phyloP scores from a whole-genome alignment of 2,888 invertebrate species.

The Pyrgus malvae region DNA sequence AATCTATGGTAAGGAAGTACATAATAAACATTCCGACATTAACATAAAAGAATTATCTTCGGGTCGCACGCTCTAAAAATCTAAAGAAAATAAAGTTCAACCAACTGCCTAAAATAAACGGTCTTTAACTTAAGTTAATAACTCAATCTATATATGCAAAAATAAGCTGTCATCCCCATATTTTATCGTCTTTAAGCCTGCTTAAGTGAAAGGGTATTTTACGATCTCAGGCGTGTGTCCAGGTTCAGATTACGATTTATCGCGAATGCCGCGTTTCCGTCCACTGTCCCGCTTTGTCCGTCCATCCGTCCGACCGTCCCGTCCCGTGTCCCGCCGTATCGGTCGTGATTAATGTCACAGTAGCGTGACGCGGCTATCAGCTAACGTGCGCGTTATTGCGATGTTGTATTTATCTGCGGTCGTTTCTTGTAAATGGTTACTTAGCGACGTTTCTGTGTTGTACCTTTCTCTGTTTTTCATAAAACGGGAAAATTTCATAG shows the following conservation, averaged over 20 bases:
- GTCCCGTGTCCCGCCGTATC: slow-evolving; percentile 1
- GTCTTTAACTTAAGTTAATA: not conserved
- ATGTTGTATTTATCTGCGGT: slow-evolving; percentile 11
- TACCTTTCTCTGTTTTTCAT: too few relatives aligned
- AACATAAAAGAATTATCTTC: too few relatives aligned
- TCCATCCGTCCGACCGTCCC: not conserved
- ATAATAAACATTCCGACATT: too few relatives aligned
- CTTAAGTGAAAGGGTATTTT: slow-evolving; percentile 22
- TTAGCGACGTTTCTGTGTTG: not conserved
- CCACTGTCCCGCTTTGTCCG: not conserved
- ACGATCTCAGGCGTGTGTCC: slow-evolving; percentile 8
- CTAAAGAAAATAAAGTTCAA: not conserved
- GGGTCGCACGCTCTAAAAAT: too few relatives aligned
- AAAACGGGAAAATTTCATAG: too few relatives aligned
- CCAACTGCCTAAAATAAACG: not conserved
- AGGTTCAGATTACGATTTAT: slow-evolving; percentile 21
- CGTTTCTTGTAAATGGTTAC: not conserved
- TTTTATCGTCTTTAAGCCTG: not conserved
- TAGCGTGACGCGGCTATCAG: slow-evolving; percentile 10
- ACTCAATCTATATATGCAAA: not conserved
- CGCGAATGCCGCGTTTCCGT: slow-evolving; percentile 6
- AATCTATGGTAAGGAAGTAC: too few relatives aligned
- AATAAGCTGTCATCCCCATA: not conserved
- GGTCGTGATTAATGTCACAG: slow-evolving; percentile 21
- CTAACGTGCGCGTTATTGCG: not conserved